Conservation (phyloP, 2,797 vertebrate genomes). For the Spheniscus humboldti region DNA sequence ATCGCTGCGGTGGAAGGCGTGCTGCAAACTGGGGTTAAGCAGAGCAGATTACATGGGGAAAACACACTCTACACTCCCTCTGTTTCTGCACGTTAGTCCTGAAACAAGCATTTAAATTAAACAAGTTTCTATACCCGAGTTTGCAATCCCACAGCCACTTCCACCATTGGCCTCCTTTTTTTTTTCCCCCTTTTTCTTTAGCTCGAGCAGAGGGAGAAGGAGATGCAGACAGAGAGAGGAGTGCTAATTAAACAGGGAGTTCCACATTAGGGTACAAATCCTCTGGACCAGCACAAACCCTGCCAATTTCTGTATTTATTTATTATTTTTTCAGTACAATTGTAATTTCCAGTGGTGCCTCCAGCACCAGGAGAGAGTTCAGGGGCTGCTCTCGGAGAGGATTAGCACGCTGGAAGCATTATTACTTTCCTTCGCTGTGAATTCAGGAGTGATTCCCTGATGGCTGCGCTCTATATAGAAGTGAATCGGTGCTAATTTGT, state of each 20-base stretch:
- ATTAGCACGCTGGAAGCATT: constrained; percentile 58
- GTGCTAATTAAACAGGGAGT: constrained; percentile 67
- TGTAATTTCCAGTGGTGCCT: constrained; percentile 62
- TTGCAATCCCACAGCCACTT: constrained; percentile 41
- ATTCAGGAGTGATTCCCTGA: constrained; percentile 61
- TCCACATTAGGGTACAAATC: constrained; percentile 65
- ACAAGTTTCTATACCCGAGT: neutral
- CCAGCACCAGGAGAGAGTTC: constrained; percentile 46
- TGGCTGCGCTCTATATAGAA: constrained; percentile 62
- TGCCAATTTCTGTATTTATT: constrained; percentile 60
- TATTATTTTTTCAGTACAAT: constrained; percentile 58
- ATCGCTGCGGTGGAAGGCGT: neutral
- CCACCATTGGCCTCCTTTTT: constrained; percentile 22
- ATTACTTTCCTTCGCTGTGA: constrained; percentile 57
- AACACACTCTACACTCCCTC: constrained; percentile 13
- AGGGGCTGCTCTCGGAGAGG: constrained; percentile 59
- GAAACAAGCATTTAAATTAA: constrained; percentile 42
- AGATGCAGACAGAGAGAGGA: constrained; percentile 15
- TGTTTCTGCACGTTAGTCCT: neutral
- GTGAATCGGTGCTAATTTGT: constrained; percentile 64
- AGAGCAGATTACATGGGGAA: neutral
- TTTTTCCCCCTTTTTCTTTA: neutral
- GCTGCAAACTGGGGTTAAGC: neutral
- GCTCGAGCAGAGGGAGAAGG: neutral
- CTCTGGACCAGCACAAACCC: constrained; percentile 49